phyloP scores from a whole-genome alignment of 2,113 vertebrate genomes.

The Leptocoma aspasia region DNA sequence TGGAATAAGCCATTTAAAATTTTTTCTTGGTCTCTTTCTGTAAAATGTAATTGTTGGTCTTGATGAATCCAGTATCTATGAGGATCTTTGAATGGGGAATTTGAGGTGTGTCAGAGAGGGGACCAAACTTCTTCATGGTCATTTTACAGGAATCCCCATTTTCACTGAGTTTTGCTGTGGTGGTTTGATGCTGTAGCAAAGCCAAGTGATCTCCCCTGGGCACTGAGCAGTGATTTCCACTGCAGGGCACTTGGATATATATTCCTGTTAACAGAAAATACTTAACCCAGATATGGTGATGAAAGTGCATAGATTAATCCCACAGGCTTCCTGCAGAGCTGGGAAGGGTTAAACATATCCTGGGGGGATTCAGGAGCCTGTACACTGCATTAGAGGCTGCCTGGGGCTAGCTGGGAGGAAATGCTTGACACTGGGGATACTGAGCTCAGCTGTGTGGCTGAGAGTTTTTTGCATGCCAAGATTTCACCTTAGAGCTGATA shows the following conservation, averaged over 20 bases:
- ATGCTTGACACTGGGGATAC: background rate
- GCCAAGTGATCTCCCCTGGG: background rate
- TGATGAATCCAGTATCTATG: too few species aligned
- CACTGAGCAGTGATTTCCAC: background rate
- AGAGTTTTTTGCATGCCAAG: background rate
- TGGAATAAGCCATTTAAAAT: background rate
- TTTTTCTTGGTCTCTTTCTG: background rate
- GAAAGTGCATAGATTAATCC: background rate
- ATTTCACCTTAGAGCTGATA: background rate
- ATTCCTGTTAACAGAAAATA: background rate
- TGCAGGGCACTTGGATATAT: background rate
- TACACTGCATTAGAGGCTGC: background rate
- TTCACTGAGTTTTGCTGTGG: background rate
- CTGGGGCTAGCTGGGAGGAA: background rate
- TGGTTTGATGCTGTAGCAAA: background rate
- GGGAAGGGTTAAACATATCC: background rate
- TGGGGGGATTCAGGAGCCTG: background rate
- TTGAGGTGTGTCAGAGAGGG: background rate
- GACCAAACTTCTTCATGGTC: background rate
- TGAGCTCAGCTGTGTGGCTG: background rate
- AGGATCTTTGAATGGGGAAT: background rate
- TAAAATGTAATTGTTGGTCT: background rate
- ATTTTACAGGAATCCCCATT: background rate
- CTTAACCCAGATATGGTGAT: background rate
- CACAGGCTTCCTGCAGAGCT: background rate